Evolutionary conservation across 2,888 invertebrate species (phyloP), one percentile per base, ranked within the genome.

Genomic region (Odontothrips loti): DNA sequence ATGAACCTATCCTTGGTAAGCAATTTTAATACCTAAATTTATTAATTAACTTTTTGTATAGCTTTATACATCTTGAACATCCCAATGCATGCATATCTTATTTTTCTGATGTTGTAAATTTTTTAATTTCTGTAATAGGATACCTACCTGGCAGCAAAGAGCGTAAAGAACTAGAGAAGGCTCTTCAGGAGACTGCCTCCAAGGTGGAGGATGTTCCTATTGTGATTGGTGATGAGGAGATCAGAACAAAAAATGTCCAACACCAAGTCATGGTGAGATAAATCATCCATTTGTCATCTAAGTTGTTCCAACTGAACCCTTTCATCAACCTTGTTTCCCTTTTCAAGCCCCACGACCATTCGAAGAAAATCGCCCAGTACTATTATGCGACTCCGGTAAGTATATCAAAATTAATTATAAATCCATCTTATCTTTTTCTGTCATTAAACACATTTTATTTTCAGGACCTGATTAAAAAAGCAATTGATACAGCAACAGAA

Each of bases 201-300:
- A 89, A 89, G 82, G 91, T 92, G 82, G 93, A 94, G 86, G 98
- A 99, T 84, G 92, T 99, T 82, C 99, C 99, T 12, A 94, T 99
- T 86, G 92, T 98, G n/a, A 96, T 99, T 86, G 99, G 98, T n/a
- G 94, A 94, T 84, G 91, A 98, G 87, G 93, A 93, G 86, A 92
- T 94, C 84, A 91, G 91, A 85, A 95, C 95, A 0, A 91, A 93
- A 82, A 90, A 92, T 85, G 92, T 93, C 81, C 90, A 90, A 84
- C 93, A 93, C 86, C 98, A 99, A 91, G 93, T 92, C 83, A 90
- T 90, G 90, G 91, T 91, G 86, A 86, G 87, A 68, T 47, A 47
- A 79, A 80, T 47, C 23, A 80, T 34, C 75, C 3, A 51, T 23
- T 20, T 81, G 23, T 4, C 29, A 78, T 58, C 29, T 80, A 17